Evolutionary conservation across 2,888 invertebrate genomes (phyloP).

Genomic region (Tetheella fluctuosa): DNA sequence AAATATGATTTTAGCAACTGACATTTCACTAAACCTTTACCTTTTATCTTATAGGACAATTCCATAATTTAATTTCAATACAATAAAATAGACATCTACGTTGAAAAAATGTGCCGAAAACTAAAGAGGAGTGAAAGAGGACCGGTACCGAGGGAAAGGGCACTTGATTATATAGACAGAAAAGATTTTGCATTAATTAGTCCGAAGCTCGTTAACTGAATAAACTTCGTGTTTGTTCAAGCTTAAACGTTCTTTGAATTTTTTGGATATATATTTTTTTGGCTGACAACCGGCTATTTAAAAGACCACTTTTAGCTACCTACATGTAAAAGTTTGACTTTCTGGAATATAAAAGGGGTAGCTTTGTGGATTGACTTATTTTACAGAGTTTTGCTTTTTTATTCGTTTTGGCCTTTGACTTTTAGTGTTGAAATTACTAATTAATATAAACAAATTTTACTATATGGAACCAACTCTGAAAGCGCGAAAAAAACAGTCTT

Average conservation of each 20-base stretch:
- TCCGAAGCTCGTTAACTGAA: constrained; percentile 48
- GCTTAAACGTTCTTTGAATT: constrained; percentile 2
- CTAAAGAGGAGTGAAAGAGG: constrained; percentile 10
- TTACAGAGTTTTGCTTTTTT: too few species aligned
- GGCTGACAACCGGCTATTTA: constrained; percentile 1
- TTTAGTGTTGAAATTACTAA: neutral
- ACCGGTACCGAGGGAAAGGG: constrained; percentile 11
- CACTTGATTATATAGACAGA: constrained; percentile 45
- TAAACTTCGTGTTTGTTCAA: constrained; percentile 29
- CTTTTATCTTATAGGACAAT: neutral
- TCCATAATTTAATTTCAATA: neutral
- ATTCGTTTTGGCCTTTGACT: neutral
- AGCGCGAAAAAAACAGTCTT: too few species aligned
- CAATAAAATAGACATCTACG: neutral
- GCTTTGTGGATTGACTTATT: too few species aligned
- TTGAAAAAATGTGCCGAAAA: constrained; percentile 7
- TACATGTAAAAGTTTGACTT: neutral
- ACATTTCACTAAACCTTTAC: too few species aligned
- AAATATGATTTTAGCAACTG: too few species aligned
- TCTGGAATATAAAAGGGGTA: neutral
- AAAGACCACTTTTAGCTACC: neutral
- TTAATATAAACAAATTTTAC: too few species aligned
- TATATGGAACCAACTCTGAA: too few species aligned
- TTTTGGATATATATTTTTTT: constrained; percentile 4
- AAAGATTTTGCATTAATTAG: constrained; percentile 62